Evolutionary conservation across 2,797 vertebrate genomes (phyloP).

Genomic region (Podarcis lilfordi): DNA sequence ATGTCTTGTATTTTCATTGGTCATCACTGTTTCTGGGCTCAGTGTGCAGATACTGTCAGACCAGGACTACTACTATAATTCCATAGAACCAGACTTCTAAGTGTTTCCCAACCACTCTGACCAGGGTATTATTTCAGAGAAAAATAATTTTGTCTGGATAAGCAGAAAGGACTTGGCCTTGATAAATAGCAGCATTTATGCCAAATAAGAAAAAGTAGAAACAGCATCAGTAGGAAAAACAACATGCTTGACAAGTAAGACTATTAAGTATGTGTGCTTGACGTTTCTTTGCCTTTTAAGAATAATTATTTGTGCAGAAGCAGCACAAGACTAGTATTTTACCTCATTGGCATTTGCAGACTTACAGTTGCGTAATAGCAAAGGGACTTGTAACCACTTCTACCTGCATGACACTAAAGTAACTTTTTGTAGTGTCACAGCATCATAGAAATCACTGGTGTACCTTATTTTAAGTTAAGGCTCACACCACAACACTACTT

Average conservation of each 20-base stretch:
- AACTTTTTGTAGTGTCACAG: background rate
- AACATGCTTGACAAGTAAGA: background rate
- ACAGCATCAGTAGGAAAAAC: background rate
- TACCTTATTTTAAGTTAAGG: background rate
- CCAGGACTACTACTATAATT: background rate
- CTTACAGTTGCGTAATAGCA: background rate
- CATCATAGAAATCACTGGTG: background rate
- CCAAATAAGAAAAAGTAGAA: background rate
- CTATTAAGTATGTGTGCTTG: background rate
- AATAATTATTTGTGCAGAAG: background rate
- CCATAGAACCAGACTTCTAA: background rate
- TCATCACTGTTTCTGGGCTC: slow-evolving; percentile 17
- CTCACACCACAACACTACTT: background rate
- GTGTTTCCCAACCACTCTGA: background rate
- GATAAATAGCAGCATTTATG: background rate
- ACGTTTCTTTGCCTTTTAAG: background rate
- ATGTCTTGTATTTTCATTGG: slow-evolving; percentile 33
- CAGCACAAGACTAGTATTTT: background rate
- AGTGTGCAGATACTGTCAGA: background rate
- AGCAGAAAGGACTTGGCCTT: background rate
- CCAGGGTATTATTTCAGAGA: background rate
- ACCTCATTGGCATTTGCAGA: background rate
- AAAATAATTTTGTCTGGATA: background rate
- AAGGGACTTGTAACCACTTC: background rate
- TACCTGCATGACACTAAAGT: background rate